These are phyloP conservation scores for Actinostola sp. DNA, from an alignment of 92 coral and sea anemone species.

Conservation along the genomic window DNA sequence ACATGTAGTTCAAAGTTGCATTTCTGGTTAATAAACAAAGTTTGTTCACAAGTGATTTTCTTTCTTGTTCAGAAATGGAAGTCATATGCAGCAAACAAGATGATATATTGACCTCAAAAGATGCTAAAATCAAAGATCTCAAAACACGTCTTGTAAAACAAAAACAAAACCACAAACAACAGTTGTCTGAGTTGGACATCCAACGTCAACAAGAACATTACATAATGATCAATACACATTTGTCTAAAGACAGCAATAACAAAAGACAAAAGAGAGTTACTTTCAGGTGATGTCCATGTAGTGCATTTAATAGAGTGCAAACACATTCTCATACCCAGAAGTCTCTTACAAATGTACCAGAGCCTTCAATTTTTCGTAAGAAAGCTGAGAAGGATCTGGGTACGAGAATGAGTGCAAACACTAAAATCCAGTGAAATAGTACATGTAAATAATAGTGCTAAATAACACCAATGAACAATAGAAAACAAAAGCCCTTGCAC, in stretches of 20 bases:
- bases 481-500: too few species aligned
- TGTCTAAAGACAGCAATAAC: slow-evolving; percentile 47
- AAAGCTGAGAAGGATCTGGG: too few species aligned
- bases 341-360: too few species aligned
- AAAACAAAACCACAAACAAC: slow-evolving; percentile 87
- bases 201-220: slow-evolving; percentile 93
- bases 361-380: too few species aligned
- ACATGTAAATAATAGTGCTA: too few species aligned
- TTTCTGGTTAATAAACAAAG: neutral
- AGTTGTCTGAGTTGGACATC: slow-evolving; percentile 83
- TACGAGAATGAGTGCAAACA: too few species aligned
- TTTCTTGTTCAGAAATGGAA: slow-evolving; percentile 86
- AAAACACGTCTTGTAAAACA: slow-evolving; percentile 78
- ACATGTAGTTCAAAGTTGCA: neutral
- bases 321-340: too few species aligned
- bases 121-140: slow-evolving; percentile 93
- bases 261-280: slow-evolving; percentile 69
- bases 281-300: slow-evolving; percentile 79
- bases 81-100: slow-evolving; percentile 89
- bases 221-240: slow-evolving; percentile 73
- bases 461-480: too few species aligned
- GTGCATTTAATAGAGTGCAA: too few species aligned
- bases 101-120: slow-evolving; percentile 87
- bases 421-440: too few species aligned
- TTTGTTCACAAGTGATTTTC: slow-evolving; percentile 77